phyloP scores from a whole-genome alignment of 2,888 invertebrate species.

The Odontocolon sp. region DNA sequence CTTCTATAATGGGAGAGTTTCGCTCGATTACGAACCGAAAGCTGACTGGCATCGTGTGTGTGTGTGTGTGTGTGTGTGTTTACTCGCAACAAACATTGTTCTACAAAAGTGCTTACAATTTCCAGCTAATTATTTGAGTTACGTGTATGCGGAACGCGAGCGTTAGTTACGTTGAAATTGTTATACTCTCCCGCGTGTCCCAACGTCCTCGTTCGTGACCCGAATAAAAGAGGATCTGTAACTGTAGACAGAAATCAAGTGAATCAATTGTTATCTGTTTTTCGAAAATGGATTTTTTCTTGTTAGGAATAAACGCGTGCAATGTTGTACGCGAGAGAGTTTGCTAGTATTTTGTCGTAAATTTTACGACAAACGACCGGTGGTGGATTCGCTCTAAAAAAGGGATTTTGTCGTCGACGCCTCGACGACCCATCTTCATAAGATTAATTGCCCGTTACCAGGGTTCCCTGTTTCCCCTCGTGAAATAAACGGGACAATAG shows the following conservation, averaged over 20 bases:
- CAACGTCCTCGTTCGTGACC: too few species aligned
- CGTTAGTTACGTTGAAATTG: background rate
- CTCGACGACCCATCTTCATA: conserved; percentile 17
- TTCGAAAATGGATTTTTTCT: background rate
- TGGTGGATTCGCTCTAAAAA: background rate
- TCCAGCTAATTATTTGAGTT: conserved; percentile 20
- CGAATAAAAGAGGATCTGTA: too few species aligned
- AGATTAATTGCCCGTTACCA: conserved; percentile 35
- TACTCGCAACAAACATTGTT: background rate
- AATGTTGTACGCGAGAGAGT: too few species aligned
- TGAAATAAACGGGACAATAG: conserved; percentile 28
- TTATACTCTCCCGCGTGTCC: background rate
- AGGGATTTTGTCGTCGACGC: conserved; percentile 7
- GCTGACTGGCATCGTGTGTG: background rate
- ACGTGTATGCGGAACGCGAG: background rate
- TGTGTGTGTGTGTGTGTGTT: too few species aligned
- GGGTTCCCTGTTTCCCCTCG: background rate
- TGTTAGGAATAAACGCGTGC: background rate
- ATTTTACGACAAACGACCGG: conserved; percentile 2
- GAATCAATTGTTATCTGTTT: too few species aligned
- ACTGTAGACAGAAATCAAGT: too few species aligned
- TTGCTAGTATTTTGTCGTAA: conserved; percentile 32
- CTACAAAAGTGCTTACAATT: background rate
- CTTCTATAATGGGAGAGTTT: background rate
- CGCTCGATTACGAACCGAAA: background rate